Evolutionary conservation across 2,888 invertebrate genomes (phyloP).

Genomic region (Leucophenga montana): DNA sequence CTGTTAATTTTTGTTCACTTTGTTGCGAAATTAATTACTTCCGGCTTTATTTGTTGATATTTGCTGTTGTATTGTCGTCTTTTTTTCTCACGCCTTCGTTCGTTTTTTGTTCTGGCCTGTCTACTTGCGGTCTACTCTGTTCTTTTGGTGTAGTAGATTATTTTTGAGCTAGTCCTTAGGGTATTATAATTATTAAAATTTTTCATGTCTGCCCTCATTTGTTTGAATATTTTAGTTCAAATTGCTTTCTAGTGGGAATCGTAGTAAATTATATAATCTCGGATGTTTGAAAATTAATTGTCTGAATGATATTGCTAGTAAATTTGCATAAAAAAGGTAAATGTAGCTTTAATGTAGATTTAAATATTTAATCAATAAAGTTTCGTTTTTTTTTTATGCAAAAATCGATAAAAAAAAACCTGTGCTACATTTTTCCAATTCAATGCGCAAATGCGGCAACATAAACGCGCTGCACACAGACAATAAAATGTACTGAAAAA

Average conservation of each 20-base stretch:
- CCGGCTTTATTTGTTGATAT: conserved; percentile 50
- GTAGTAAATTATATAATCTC: no score
- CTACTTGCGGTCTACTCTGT: no score
- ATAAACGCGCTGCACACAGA: neutral
- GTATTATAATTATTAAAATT: conserved; percentile 4
- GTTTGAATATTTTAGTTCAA: no score
- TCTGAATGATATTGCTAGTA: no score
- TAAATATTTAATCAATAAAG: conserved; percentile 1
- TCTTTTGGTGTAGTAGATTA: neutral
- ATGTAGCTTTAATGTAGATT: neutral
- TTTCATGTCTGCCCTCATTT: neutral
- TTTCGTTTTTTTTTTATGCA: neutral
- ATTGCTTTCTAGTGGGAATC: no score
- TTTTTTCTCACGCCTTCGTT: neutral
- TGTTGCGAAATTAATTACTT: conserved; percentile 56
- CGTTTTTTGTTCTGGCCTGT: no score
- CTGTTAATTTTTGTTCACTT: conserved; percentile 30
- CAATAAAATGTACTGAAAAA: no score
- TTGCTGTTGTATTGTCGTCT: neutral
- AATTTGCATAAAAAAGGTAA: neutral
- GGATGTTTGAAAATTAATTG: no score
- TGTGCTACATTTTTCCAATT: neutral
- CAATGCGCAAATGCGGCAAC: neutral
- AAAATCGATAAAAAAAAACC: conserved; percentile 9
- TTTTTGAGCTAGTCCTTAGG: conserved; percentile 3